A percentile compares a stretch with the other conserved stretches of the same genome.
Conservation (phyloP, 1,140 invertebrate species). For the Lanistes nyassanus region DNA sequence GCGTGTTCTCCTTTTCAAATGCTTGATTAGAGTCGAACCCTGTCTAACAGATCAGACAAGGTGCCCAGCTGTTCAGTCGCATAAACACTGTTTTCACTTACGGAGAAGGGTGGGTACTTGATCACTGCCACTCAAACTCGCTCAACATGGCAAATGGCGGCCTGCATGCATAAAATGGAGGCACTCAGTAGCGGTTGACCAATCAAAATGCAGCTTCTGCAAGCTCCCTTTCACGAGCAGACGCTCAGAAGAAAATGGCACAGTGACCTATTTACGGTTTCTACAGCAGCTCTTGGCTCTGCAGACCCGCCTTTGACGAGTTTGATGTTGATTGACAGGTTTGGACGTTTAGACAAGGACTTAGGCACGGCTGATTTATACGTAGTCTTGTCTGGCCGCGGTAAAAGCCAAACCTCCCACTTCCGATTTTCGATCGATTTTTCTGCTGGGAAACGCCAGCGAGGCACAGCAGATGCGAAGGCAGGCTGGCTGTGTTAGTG, state of each 20-base stretch:
- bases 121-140: conserved; percentile 32
- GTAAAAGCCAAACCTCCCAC: no score
- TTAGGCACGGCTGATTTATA: background rate
- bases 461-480: no score
- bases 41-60: background rate
- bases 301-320: conserved; percentile 24
- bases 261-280: conserved; percentile 24
- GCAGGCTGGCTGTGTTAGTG: no score
- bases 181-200: conserved; percentile 10
- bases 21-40: background rate
- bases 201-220: conserved; percentile 26
- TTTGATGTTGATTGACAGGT: conserved; percentile 40
- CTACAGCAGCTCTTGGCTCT: background rate
- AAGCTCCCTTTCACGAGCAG: conserved; percentile 4
- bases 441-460: no score
- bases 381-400: no score
- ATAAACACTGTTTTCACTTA: conserved; percentile 25
- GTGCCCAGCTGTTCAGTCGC: conserved; percentile 4
- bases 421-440: no score
- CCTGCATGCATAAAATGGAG: conserved; percentile 39
- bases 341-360: conserved; percentile 32
- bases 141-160: conserved; percentile 32
- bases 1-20: background rate
- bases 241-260: conserved; percentile 22
- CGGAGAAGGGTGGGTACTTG: conserved; percentile 29